phyloP scores from a whole-genome alignment of 2,888 invertebrate genomes.

The Crepidodera aurea region DNA sequence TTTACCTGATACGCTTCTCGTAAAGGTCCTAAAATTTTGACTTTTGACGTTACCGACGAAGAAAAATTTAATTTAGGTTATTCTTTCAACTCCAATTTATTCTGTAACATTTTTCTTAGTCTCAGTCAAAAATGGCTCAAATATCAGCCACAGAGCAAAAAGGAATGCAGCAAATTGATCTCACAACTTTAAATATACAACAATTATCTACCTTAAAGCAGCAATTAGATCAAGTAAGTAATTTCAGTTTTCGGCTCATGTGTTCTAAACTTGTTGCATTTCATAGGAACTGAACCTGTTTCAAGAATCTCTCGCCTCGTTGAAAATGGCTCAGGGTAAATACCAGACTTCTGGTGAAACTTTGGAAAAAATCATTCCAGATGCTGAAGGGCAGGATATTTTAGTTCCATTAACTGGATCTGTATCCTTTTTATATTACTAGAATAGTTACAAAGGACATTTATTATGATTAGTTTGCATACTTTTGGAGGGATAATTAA shows the following conservation, averaged over 20 bases:
- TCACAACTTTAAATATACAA: constrained; percentile 79
- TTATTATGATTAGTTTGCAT: no score
- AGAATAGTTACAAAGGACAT: no score
- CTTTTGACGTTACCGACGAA: no score
- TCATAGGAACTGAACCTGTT: constrained; percentile 85
- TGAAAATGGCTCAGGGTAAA: constrained; percentile 90
- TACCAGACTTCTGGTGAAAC: constrained; percentile 88
- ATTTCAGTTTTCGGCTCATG: constrained; percentile 22
- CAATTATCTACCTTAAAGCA: constrained; percentile 86
- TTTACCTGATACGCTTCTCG: no score
- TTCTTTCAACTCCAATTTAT: background rate
- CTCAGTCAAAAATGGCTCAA: constrained; percentile 65
- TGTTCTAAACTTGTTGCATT: constrained; percentile 11
- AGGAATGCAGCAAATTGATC: constrained; percentile 79
- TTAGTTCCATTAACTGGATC: constrained; percentile 95
- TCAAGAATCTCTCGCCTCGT: constrained; percentile 86
- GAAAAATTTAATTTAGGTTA: no score
- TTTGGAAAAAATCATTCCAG: constrained; percentile 79
- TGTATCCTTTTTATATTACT: constrained; percentile 65
- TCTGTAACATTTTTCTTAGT: constrained; percentile 2
- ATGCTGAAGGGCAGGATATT: constrained; percentile 82
- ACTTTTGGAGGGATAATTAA: no score
- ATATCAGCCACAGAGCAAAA: constrained; percentile 70
- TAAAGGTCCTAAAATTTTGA: no score
- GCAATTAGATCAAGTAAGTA: constrained; percentile 82